Base-by-base conservation (phyloP, 2,797 vertebrate species). In the Heteromormyrus szaboi region DNA sequence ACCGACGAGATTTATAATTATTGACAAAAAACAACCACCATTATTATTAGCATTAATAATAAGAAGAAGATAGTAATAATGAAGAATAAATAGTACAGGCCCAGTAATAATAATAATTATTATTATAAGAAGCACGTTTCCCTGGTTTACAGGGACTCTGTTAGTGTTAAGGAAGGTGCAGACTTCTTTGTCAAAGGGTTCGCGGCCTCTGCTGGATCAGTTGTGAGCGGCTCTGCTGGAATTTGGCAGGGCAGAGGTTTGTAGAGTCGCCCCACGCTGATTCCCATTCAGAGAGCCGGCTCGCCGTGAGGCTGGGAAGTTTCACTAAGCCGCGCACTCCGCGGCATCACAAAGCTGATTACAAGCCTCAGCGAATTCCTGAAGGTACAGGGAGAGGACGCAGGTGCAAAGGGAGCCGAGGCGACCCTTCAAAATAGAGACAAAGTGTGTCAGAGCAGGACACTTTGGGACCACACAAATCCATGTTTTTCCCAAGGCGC, bases 341-440 rank as follows among this genome's bases (percentile, higher is more conserved):
- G 97, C 96, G 95, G 96, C 96, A 95, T 95, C 96, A 97, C 97
- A 97, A 97, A 97, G 97, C 96, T 97, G 96, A 97, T 97, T 97
- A 97, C 97, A 97, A 96, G 97, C 96, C 96, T 95, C 97, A 97
- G 96, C 96, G 96, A 96, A 96, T 97, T 97, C 96, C 96, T 97
- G 97, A 97, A 97, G 96, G 96, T 95, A 95, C 95, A 96, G 94
- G 95, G 91, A 96, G 96, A 96, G 96, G 94, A 95, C 95, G 96
- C 97, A 97, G 97, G 97, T 97, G 97, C 97, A 97, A 96, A 95
- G 95, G 95, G 95, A 96, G 95, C 25, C 19, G 51, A 56, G 22
- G 14, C 85, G 29, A 37, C 95, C 90, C 95, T 95, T 96, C 94
- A 96, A 95, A 96, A 95, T 93, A 93, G 94, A 92, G 95, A 95